Conservation (phyloP, 2,888 invertebrate species). For the Pandemis cinnamomeana region DNA sequence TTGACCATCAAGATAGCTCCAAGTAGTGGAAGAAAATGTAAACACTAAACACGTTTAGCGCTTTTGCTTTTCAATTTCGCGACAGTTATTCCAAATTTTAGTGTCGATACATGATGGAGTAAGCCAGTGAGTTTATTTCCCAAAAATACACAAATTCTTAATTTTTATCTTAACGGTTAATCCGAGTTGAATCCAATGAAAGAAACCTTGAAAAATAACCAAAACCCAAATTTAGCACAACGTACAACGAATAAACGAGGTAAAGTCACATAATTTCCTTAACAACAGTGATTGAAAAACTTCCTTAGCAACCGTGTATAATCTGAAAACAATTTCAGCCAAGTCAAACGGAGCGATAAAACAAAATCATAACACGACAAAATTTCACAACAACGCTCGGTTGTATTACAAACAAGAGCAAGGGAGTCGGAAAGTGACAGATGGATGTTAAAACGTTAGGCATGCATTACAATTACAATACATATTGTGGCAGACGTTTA, state of each 20-base stretch:
- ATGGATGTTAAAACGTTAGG: constrained; percentile 10
- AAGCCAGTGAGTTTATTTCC: too few relatives aligned
- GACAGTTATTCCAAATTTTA: too few relatives aligned
- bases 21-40: too few relatives aligned
- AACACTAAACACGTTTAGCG: too few relatives aligned
- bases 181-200: too few relatives aligned
- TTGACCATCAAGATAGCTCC: too few relatives aligned
- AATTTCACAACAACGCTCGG: constrained; percentile 32
- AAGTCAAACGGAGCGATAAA: constrained; percentile 38
- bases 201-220: not conserved
- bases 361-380: constrained; percentile 38
- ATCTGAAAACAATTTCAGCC: constrained; percentile 32
- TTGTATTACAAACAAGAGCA: constrained; percentile 21
- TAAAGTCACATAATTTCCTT: constrained; percentile 2
- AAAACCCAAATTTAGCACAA: not conserved
- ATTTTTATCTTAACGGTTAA: too few relatives aligned
- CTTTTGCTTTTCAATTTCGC: too few relatives aligned
- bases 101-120: too few relatives aligned
- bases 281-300: constrained; percentile 3
- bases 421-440: not conserved
- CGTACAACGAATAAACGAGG: not conserved
- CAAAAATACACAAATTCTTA: too few relatives aligned
- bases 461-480: not conserved
- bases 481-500: not conserved
- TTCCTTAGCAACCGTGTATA: constrained; percentile 16